phyloP scores from a whole-genome alignment of 2,797 vertebrate genomes.

The Mormyrops boulengeri region DNA sequence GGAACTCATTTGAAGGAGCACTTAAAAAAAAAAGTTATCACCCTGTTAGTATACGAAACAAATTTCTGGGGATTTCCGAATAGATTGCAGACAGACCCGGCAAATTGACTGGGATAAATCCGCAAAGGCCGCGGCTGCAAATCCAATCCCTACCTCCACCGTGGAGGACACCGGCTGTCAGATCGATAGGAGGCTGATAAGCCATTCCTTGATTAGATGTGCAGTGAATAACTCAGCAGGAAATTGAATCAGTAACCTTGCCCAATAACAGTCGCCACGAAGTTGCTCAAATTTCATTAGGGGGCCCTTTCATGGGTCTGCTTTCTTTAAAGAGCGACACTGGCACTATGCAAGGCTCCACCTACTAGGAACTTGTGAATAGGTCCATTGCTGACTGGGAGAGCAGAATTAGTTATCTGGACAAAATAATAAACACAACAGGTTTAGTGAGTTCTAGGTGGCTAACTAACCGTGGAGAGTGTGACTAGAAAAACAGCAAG shows the following conservation, averaged over 20 bases:
- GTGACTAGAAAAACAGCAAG: slow-evolving; percentile 28
- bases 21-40: background rate
- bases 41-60: background rate
- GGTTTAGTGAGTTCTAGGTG: slow-evolving; percentile 18
- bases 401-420: background rate
- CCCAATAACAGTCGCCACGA: background rate
- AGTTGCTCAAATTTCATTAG: background rate
- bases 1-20: background rate
- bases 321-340: background rate
- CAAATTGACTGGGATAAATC: slow-evolving; percentile 4
- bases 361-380: background rate
- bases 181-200: slow-evolving; percentile 10
- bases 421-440: background rate
- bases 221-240: slow-evolving; percentile 1
- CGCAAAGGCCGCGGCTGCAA: background rate
- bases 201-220: slow-evolving; percentile 16
- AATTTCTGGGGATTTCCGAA: background rate
- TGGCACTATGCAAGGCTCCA: background rate
- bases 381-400: background rate
- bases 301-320: background rate
- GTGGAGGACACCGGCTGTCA: background rate
- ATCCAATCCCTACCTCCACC: background rate
- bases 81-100: background rate
- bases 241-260: slow-evolving; percentile 25
- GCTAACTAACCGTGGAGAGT: slow-evolving; percentile 32